These are phyloP conservation scores for Sarcophaga carnaria DNA, from an alignment of 2,888 invertebrate genomes.

Conservation along the genomic window DNA sequence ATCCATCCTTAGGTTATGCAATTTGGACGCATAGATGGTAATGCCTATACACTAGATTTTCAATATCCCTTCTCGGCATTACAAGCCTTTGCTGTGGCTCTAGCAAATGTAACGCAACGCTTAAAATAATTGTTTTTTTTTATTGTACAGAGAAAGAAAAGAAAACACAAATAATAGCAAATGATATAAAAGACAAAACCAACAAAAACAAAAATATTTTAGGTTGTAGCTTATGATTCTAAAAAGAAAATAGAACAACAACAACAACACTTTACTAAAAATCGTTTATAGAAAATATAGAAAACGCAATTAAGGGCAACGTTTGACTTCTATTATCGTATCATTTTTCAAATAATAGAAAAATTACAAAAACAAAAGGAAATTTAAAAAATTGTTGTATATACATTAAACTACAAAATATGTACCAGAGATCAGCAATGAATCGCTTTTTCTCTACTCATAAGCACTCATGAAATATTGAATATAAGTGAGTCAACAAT, in stretches of 20 bases:
- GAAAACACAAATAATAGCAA: background rate
- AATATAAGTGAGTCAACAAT: no score
- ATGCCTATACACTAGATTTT: slow-evolving; percentile 99
- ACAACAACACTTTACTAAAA: slow-evolving; percentile 42
- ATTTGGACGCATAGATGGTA: slow-evolving; percentile 98
- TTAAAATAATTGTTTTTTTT: slow-evolving; percentile 77
- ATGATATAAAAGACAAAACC: background rate
- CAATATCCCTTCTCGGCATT: slow-evolving; percentile 99
- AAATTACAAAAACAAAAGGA: background rate
- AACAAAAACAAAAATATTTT: slow-evolving; percentile 37
- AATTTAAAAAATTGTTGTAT: slow-evolving; percentile 6
- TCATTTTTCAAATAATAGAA: slow-evolving; percentile 7
- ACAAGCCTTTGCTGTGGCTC: slow-evolving; percentile 98
- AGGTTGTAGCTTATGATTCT: slow-evolving; percentile 66
- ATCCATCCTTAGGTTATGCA: slow-evolving; percentile 93
- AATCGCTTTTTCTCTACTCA: no score
- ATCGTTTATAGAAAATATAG: slow-evolving; percentile 38
- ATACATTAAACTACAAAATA: slow-evolving; percentile 14
- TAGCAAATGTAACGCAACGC: slow-evolving; percentile 83
- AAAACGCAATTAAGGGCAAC: slow-evolving; percentile 22
- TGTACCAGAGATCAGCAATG: no score
- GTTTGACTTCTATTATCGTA: slow-evolving; percentile 8
- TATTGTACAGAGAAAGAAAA: slow-evolving; percentile 2
- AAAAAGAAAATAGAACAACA: slow-evolving; percentile 21
- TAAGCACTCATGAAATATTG: no score